Evolutionary conservation across 2,888 invertebrate species (phyloP).

Genomic region (Oscheius onirici): DNA sequence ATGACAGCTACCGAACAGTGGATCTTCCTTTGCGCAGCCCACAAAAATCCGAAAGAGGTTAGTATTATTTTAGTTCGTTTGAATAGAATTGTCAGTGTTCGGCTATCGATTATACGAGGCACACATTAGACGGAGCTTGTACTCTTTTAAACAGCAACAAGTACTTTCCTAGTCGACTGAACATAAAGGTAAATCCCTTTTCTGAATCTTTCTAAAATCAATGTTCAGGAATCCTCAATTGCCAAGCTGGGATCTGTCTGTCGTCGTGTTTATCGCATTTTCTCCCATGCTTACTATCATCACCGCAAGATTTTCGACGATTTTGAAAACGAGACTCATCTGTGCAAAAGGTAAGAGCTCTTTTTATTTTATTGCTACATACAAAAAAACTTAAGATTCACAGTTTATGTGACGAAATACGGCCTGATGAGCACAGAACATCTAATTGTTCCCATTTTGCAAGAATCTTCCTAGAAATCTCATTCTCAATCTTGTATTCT

Average conservation of each 20-base stretch:
- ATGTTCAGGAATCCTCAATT: slow-evolving; percentile 86
- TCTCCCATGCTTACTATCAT: slow-evolving; percentile 99
- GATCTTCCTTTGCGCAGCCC: slow-evolving; percentile 99
- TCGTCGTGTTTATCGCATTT: slow-evolving; percentile 96
- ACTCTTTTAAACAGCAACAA: slow-evolving; percentile 98
- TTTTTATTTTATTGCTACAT: background rate
- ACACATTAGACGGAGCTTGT: slow-evolving; percentile 97
- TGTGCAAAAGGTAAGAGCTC: slow-evolving; percentile 44
- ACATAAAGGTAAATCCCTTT: slow-evolving; percentile 80
- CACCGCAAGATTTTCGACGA: slow-evolving; percentile 95
- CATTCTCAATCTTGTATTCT: background rate
- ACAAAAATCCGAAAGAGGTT: slow-evolving; percentile 97
- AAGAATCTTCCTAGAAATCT: slow-evolving; percentile 19
- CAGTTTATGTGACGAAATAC: slow-evolving; percentile 97
- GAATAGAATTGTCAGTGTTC: too few species aligned
- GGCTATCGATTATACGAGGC: slow-evolving; percentile 98
- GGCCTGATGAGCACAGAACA: slow-evolving; percentile 97
- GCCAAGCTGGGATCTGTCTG: slow-evolving; percentile 98
- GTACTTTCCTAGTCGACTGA: slow-evolving; percentile 98
- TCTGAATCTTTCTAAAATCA: background rate
- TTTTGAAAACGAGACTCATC: slow-evolving; percentile 80
- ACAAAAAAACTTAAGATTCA: slow-evolving; percentile 81
- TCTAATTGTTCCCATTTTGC: slow-evolving; percentile 92
- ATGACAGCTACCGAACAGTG: slow-evolving; percentile 99
- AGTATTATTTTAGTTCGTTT: slow-evolving; percentile 24